Evolutionary conservation across 2,888 invertebrate genomes (phyloP).

Genomic region (Ormia ochracea): DNA sequence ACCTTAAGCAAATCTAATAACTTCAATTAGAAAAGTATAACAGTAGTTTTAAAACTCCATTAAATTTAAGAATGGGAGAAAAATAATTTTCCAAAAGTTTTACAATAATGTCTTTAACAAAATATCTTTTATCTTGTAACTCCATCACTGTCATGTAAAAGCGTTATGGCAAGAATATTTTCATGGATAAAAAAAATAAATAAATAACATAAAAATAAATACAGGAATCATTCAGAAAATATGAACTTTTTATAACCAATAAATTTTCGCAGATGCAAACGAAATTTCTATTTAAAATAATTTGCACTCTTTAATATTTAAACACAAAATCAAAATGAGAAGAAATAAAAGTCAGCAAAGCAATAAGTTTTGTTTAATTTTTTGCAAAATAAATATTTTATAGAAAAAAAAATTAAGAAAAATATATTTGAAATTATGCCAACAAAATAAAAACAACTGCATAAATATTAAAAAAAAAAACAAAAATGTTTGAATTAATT

Average conservation of each 20-base stretch:
- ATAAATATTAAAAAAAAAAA: neutral
- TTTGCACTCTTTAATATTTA: neutral
- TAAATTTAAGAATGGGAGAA: too few relatives aligned
- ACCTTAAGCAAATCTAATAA: too few relatives aligned
- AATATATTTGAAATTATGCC: constrained; percentile 38
- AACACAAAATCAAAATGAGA: neutral
- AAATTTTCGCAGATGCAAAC: neutral
- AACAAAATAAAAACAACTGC: constrained; percentile 33
- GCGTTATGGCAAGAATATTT: too few relatives aligned
- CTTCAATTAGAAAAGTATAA: too few relatives aligned
- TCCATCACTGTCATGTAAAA: too few relatives aligned
- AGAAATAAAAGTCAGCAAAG: constrained; percentile 35
- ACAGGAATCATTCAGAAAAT: too few relatives aligned
- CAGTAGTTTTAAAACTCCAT: too few relatives aligned
- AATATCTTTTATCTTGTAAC: too few relatives aligned
- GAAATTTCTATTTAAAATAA: neutral
- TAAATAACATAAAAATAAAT: too few relatives aligned
- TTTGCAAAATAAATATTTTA: constrained; percentile 27
- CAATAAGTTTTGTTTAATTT: neutral
- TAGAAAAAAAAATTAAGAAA: constrained; percentile 7
- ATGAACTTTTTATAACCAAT: neutral
- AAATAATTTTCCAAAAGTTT: too few relatives aligned
- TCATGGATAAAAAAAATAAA: too few relatives aligned
- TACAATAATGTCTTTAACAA: too few relatives aligned
- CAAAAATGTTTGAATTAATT: constrained; percentile 7